phyloP scores from a whole-genome alignment of 92 coral and sea anemone species.

The Blastomussa wellsi region DNA sequence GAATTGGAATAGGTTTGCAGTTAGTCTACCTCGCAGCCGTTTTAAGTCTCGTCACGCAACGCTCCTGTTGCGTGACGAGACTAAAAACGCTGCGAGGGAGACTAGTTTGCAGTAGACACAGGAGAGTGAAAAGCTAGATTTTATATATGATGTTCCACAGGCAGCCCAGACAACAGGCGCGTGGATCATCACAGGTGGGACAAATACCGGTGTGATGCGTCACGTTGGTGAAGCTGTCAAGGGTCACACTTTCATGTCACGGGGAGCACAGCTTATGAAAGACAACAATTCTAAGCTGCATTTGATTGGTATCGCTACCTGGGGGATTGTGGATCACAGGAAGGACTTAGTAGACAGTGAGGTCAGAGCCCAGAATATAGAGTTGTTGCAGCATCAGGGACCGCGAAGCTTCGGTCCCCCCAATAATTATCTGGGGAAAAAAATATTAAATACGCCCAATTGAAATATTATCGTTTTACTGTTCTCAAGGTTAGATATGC shows the following conservation, averaged over 20 bases:
- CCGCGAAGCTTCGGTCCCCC: no score
- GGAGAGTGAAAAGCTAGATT: not conserved
- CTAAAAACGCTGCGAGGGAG: no score
- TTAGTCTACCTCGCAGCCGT: no score
- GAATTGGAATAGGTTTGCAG: no score
- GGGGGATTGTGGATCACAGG: constrained; percentile 88
- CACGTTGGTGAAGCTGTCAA: constrained; percentile 92
- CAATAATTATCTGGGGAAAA: no score
- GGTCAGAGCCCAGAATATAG: constrained; percentile 27
- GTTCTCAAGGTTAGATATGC: no score
- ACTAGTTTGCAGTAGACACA: no score
- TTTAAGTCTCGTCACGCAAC: no score
- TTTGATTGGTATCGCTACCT: constrained; percentile 82
- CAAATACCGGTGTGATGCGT: constrained; percentile 93
- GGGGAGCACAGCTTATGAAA: constrained; percentile 40
- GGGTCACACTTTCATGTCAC: constrained; percentile 81
- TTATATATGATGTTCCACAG: constrained; percentile 41
- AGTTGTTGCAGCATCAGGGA: no score
- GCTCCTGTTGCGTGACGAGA: no score
- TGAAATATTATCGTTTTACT: no score
- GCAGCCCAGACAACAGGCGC: constrained; percentile 91
- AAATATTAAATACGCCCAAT: no score
- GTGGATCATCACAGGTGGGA: constrained; percentile 90
- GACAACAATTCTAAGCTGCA: constrained; percentile 59
- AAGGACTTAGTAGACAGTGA: constrained; percentile 63